Conservation (phyloP, 2,888 invertebrate species). For the Pristionchus arcanus region DNA sequence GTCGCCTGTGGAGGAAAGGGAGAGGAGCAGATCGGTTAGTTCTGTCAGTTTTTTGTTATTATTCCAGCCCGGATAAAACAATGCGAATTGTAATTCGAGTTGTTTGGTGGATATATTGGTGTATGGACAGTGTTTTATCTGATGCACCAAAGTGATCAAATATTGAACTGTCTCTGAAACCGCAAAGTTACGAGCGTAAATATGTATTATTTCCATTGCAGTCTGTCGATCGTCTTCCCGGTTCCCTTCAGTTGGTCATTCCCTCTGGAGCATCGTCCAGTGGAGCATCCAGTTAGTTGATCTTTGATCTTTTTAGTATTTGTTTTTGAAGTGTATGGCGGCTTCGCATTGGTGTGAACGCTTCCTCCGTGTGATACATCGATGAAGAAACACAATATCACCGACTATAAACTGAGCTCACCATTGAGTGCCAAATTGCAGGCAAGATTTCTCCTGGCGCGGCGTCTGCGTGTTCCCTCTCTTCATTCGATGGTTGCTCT, state of each 20-base stretch:
- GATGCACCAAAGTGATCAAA: not conserved
- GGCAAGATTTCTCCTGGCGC: constrained; percentile 75
- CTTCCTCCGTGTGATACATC: not conserved
- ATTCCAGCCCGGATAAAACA: too few species aligned
- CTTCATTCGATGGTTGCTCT: constrained; percentile 63
- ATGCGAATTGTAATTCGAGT: too few species aligned
- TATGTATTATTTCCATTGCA: not conserved
- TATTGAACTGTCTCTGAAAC: not conserved
- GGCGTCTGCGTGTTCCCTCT: constrained; percentile 74
- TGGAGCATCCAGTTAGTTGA: constrained; percentile 37
- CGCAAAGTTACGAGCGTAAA: not conserved
- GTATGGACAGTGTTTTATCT: not conserved
- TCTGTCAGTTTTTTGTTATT: not conserved
- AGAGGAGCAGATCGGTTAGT: constrained; percentile 49
- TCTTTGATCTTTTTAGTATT: not conserved
- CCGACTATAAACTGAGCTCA: not conserved
- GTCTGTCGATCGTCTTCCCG: constrained; percentile 52
- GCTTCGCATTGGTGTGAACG: not conserved
- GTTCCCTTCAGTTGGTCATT: constrained; percentile 67
- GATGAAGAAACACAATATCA: not conserved
- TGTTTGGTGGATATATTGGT: too few species aligned
- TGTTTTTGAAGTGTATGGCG: not conserved
- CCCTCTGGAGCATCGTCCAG: constrained; percentile 58
- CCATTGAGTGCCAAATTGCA: not conserved
- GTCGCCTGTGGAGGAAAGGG: constrained; percentile 69